Conservation (phyloP, 2,888 invertebrate species). For the Catocala fraxini region DNA sequence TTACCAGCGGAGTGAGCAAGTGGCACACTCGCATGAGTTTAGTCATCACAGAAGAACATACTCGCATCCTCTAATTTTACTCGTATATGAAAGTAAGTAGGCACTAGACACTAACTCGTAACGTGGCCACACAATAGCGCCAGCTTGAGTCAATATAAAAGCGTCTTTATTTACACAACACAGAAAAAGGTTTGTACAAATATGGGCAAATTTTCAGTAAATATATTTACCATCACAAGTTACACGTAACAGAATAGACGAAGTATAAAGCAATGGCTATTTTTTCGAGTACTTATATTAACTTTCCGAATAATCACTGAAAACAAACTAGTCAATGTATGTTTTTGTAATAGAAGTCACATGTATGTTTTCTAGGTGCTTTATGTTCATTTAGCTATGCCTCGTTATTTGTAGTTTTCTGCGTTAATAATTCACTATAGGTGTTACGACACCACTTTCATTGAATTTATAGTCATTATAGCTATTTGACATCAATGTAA, state of each 20-base stretch:
- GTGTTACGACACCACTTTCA: no score
- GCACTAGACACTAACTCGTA: conserved; percentile 49
- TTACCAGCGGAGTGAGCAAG: conserved; percentile 20
- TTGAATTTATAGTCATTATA: no score
- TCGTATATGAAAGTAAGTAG: conserved; percentile 40
- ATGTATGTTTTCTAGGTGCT: not conserved
- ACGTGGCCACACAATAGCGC: conserved; percentile 65
- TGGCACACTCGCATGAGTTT: conserved; percentile 25
- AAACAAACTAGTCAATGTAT: not conserved
- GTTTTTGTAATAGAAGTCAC: not conserved
- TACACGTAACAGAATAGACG: conserved; percentile 35
- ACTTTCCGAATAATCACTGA: conserved; percentile 6
- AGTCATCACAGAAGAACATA: conserved; percentile 33
- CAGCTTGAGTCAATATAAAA: conserved; percentile 67
- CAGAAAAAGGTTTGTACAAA: conserved; percentile 65
- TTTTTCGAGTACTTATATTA: conserved; percentile 3
- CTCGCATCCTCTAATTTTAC: conserved; percentile 25
- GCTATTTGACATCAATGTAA: no score
- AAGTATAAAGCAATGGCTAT: conserved; percentile 24
- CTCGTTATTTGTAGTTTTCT: no score
- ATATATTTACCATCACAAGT: conserved; percentile 57
- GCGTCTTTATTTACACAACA: conserved; percentile 67
- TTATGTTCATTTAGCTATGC: no score
- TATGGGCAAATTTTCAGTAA: conserved; percentile 62
- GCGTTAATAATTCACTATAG: no score